Percentiles rank a stretch among this genome's conserved stretches.
Evolutionary conservation across 2,113 vertebrate species (phyloP).

Genomic region (Sceloporus undulatus): DNA sequence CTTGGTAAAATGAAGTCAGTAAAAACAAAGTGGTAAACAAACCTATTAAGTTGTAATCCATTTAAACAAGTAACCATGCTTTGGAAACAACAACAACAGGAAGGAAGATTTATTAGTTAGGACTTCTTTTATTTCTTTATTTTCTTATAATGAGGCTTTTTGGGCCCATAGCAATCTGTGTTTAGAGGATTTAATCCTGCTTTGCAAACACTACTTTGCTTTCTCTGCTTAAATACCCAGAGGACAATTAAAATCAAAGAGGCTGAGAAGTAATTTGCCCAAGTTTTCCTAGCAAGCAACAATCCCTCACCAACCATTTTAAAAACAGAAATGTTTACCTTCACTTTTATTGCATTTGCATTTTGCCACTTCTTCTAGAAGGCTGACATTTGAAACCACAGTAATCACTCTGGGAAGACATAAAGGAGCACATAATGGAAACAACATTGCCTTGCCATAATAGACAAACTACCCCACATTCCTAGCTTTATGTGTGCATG

Average conservation of each 20-base stretch:
- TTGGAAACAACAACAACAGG: slow-evolving; percentile 17
- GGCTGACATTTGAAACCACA: not conserved
- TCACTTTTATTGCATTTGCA: not conserved
- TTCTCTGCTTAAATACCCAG: slow-evolving; percentile 6
- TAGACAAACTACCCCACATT: not conserved
- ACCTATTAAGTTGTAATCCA: slow-evolving; percentile 1
- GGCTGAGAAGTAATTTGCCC: slow-evolving; percentile 5
- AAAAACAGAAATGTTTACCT: slow-evolving; percentile 1
- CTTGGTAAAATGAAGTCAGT: not conserved
- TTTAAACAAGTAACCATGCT: slow-evolving; percentile 38
- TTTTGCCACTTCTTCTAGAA: slow-evolving; percentile 10
- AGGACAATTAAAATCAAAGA: slow-evolving; percentile 33
- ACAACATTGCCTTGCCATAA: not conserved
- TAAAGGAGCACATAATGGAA: not conserved
- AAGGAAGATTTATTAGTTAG: not conserved
- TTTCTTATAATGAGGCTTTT: slow-evolving; percentile 40
- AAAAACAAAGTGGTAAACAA: slow-evolving; percentile 21
- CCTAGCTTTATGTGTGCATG: not conserved
- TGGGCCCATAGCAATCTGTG: not conserved
- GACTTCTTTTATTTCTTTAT: slow-evolving; percentile 28
- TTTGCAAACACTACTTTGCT: slow-evolving; percentile 25
- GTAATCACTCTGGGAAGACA: not conserved
- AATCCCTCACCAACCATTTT: not conserved
- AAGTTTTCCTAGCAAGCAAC: slow-evolving; percentile 1
- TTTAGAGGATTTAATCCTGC: slow-evolving; percentile 15